Evolutionary conservation across 2,797 vertebrate species (phyloP).

Genomic region (Eidolon dupreanum): DNA sequence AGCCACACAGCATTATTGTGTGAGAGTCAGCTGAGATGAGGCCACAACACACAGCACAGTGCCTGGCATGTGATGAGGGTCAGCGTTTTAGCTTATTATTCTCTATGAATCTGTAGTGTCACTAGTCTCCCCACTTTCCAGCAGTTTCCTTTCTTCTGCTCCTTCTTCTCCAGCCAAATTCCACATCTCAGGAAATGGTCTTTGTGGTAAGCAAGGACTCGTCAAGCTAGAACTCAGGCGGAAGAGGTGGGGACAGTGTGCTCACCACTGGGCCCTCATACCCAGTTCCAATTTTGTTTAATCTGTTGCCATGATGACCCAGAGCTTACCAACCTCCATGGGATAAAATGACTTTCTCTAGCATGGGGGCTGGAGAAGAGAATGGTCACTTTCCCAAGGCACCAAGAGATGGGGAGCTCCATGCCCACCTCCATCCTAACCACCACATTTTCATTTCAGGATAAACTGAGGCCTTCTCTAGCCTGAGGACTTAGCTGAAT

Average conservation of each 20-base stretch:
- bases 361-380: neutral
- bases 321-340: neutral
- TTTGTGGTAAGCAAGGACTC: neutral
- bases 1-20: fast-evolving
- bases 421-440: neutral
- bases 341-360: slow-evolving; percentile 28
- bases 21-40: neutral
- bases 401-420: neutral
- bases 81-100: neutral
- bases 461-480: neutral
- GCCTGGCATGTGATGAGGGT: neutral
- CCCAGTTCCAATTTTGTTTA: neutral
- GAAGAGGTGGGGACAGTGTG: neutral
- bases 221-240: neutral
- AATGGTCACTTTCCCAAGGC: neutral
- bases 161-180: slow-evolving; percentile 30
- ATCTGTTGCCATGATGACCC: slow-evolving; percentile 63
- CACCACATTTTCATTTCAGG: neutral
- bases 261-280: slow-evolving; percentile 17
- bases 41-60: fast-evolving
- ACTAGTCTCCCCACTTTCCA: neutral
- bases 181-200: neutral
- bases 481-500: neutral
- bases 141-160: neutral
- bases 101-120: neutral